A percentile compares a stretch with the other conserved stretches of the same genome.
These are phyloP conservation scores for Pachyramphus minor DNA, from an alignment of 2,113 vertebrate species.

Conservation along the genomic window DNA sequence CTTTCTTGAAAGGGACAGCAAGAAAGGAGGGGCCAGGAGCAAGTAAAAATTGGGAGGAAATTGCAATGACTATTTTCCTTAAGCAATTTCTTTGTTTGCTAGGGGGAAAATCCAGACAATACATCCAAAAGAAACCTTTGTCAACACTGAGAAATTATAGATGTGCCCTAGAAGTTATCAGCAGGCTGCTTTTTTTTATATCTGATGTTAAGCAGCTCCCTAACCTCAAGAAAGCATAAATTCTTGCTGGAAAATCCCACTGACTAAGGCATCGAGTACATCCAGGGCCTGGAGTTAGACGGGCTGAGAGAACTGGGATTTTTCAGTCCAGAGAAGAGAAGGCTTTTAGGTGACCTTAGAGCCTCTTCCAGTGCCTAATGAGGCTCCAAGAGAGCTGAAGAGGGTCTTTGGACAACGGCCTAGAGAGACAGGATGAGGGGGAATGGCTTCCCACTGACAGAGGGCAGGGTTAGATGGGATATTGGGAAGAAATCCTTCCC, in stretches of 20 bases:
- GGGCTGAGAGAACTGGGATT: background rate
- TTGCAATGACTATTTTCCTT: background rate
- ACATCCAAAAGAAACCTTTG: background rate
- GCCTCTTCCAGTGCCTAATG: background rate
- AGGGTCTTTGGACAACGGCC: background rate
- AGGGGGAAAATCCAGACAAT: background rate
- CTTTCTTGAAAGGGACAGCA: background rate
- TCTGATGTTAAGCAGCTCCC: background rate
- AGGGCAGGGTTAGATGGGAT: background rate
- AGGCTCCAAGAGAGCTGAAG: background rate
- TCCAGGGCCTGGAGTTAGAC: background rate
- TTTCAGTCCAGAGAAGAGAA: background rate
- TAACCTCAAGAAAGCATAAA: rapidly evolving
- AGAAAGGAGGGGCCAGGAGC: background rate
- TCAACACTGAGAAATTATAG: background rate
- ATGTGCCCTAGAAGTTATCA: background rate
- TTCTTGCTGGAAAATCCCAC: background rate
- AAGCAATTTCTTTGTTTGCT: background rate
- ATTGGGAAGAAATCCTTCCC: background rate
- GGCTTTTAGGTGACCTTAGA: background rate
- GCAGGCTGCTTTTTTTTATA: too few species aligned
- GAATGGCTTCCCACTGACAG: background rate
- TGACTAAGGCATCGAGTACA: rapidly evolving
- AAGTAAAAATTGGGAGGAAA: background rate
- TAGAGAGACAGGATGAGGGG: background rate